Conservation (phyloP, 1,140 invertebrate genomes). For the Microplitis demolitor region DNA sequence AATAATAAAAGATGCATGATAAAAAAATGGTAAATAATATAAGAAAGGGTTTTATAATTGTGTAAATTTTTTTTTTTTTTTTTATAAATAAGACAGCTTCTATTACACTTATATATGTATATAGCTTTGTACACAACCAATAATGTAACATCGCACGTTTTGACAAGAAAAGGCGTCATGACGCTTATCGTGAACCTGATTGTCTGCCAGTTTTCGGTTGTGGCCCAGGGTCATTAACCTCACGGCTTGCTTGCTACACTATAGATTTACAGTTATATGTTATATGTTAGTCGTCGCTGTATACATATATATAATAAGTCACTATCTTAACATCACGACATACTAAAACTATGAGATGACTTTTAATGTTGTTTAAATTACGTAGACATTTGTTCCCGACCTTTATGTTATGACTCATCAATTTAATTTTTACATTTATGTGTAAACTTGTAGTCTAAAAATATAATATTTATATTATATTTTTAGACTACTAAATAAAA, state of each 20-base stretch:
- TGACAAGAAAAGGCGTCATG: not conserved
- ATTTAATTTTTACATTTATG: not conserved
- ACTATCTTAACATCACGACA: slow-evolving; percentile 6
- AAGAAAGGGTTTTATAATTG: too few relatives aligned
- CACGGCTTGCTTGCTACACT: not conserved
- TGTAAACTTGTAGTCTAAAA: not conserved
- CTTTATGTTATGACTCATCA: not conserved
- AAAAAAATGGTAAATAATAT: too few relatives aligned
- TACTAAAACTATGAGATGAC: not conserved
- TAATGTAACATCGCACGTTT: not conserved
- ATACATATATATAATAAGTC: not conserved
- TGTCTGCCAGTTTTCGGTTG: slow-evolving; percentile 12
- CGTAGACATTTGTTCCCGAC: not conserved
- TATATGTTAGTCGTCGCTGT: not conserved
- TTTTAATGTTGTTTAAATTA: not conserved
- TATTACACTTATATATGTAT: not conserved
- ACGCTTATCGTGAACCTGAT: not conserved
- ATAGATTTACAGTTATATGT: slow-evolving; percentile 4
- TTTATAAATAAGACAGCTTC: not conserved
- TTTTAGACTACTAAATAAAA: too few relatives aligned
- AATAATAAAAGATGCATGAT: too few relatives aligned
- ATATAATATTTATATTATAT: too few relatives aligned
- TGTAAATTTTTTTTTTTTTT: too few relatives aligned
- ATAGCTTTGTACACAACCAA: not conserved
- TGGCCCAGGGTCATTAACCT: slow-evolving; percentile 16